Evolutionary conservation across 2,113 vertebrate genomes (phyloP), one percentile per base, ranked within the genome.

Genomic region (Perca flavescens): DNA sequence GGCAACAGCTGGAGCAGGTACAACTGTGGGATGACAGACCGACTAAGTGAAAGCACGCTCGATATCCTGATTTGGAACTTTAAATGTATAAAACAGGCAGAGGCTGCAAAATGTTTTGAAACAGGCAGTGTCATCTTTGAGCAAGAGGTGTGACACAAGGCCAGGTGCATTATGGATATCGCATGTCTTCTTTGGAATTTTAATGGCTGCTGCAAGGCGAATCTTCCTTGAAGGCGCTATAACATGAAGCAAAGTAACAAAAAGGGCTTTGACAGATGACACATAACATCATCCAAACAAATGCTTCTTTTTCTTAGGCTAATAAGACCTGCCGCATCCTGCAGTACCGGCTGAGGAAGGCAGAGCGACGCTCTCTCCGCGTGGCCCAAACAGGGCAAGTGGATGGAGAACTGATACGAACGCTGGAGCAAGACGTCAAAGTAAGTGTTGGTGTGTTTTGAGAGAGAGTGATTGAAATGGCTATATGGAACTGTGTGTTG

Each of bases 241-340:
- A 12, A 28, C 61, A 56, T 54, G 11, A 73, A 36, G 49, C 0
- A 0, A 17, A 60, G 28, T 36, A 34, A 46, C 46, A 73, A 52
- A 60, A 14, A 68, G 4, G 10, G 13, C 21, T 68, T 14, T 52
- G 36, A 68, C 25, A 62, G 56, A 43, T 61, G 57, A 40, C 21
- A 22, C 31, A 21, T 43, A n/a, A 40, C 14, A 4, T 56, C 43
- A 61, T 63, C 50, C 56, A 12, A 58, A 68, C 16, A 52, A 31
- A 17, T 17, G 6, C n/a, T 7, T 79, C 50, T 66, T 7, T 58
- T 73, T 49, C 28, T 63, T 40, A 94, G 95, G 97, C 97, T 66
- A 98, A 98, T 93, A 99, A 99, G 94, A 99, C 97, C 2, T 99
- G 98, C 89, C 98, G 98, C 74, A 99, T 99, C 93, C 95, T 99